These are phyloP conservation scores for Hyposmocoma kahamanoa DNA, from an alignment of 1,140 invertebrate species.

Conservation along the genomic window DNA sequence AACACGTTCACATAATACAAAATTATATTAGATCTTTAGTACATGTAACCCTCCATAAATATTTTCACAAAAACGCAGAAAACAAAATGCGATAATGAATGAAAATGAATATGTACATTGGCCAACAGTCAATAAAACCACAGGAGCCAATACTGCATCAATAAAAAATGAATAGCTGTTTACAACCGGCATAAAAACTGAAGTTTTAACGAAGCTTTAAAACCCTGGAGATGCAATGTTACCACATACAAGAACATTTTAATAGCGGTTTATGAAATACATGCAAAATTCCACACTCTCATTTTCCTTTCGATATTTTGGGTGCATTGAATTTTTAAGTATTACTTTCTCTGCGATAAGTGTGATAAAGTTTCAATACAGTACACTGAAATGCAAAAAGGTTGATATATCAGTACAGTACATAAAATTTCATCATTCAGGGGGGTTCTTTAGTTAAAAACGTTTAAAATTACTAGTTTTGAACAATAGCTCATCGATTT, in stretches of 20 bases:
- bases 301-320: constrained; percentile 49
- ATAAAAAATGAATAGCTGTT: background rate
- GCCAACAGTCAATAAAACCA: background rate
- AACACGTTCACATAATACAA: no score
- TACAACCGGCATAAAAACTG: background rate
- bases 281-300: constrained; percentile 44
- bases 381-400: no score
- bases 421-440: no score
- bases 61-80: no score
- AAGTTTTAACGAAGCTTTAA: background rate
- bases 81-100: no score
- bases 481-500: no score
- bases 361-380: no score
- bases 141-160: background rate
- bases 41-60: no score
- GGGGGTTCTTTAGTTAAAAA: no score
- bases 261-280: constrained; percentile 33
- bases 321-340: constrained; percentile 27
- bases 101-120: background rate
- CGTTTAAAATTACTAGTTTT: no score
- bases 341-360: constrained; percentile 55
- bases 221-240: background rate
- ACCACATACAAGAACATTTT: constrained; percentile 8
- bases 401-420: no score
- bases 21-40: no score